These are phyloP conservation scores for Pseudochirops cupreus DNA, from an alignment of 2,797 vertebrate genomes.

Conservation along the genomic window DNA sequence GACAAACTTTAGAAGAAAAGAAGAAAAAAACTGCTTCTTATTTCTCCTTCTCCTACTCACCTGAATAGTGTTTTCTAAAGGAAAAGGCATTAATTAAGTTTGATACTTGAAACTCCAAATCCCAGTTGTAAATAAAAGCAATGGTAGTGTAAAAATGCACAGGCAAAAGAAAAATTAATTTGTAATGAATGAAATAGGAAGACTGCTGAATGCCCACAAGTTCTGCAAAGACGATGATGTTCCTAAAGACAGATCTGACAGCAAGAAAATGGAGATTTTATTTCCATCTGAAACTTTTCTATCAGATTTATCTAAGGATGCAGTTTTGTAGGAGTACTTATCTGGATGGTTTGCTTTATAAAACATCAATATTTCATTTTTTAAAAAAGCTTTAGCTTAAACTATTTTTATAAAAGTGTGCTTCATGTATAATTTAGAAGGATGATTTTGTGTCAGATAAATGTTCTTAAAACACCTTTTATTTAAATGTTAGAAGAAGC, in stretches of 20 bases:
- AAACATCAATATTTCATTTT: neutral
- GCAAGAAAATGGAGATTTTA: neutral
- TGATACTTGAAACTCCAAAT: neutral
- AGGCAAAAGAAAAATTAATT: neutral
- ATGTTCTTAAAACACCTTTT: slow-evolving; percentile 25
- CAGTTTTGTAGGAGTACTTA: neutral
- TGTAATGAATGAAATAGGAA: neutral
- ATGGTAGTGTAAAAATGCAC: neutral
- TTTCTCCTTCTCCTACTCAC: neutral
- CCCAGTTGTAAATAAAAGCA: neutral
- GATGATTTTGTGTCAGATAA: neutral
- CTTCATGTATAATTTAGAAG: neutral
- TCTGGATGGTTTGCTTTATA: neutral
- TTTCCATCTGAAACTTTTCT: slow-evolving; percentile 20
- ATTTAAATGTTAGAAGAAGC: neutral
- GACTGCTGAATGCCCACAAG: neutral
- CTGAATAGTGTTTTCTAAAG: neutral
- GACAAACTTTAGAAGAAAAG: neutral
- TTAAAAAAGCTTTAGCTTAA: neutral
- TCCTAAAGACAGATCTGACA: neutral
- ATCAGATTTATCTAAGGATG: neutral
- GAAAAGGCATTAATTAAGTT: neutral
- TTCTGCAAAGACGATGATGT: neutral
- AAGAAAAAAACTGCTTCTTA: neutral
- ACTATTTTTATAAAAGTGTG: neutral